These are phyloP conservation scores for Poeciliopsis prolifica DNA, from an alignment of 2,113 vertebrate species.

Conservation along the genomic window DNA sequence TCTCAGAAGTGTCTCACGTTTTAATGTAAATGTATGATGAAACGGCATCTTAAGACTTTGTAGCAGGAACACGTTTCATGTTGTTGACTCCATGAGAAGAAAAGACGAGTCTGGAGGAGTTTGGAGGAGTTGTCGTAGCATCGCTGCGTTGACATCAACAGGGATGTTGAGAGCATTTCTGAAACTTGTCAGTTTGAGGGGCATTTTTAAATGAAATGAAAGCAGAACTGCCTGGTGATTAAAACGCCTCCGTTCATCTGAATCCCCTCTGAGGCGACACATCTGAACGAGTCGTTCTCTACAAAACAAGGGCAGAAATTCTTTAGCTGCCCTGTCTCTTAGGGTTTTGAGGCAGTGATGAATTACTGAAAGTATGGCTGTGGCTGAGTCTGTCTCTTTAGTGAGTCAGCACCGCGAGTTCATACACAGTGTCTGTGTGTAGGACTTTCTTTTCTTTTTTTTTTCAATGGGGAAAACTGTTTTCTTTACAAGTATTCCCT, in stretches of 20 bases:
- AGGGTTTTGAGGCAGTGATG: constrained; percentile 29
- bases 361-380: constrained; percentile 36
- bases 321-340: constrained; percentile 38
- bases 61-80: constrained; percentile 23
- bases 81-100: constrained; percentile 3
- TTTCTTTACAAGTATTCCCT: background rate
- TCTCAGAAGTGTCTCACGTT: constrained; percentile 24
- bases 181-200: background rate
- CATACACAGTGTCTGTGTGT: background rate
- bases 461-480: background rate
- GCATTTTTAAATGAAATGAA: constrained; percentile 49
- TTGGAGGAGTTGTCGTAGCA: background rate
- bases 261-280: constrained; percentile 36
- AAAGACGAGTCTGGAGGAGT: background rate
- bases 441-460: background rate
- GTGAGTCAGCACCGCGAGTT: constrained; percentile 31
- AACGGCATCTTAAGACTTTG: background rate
- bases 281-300: constrained; percentile 20
- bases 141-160: constrained; percentile 4
- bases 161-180: constrained; percentile 2
- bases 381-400: constrained; percentile 27
- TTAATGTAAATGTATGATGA: constrained; percentile 32
- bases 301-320: constrained; percentile 54
- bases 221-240: constrained; percentile 34
- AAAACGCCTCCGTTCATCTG: constrained; percentile 49